A percentile compares a stretch with the other conserved stretches of the same genome.
Evolutionary conservation across 2,888 invertebrate species (phyloP).

Genomic region (Atrina japonica): DNA sequence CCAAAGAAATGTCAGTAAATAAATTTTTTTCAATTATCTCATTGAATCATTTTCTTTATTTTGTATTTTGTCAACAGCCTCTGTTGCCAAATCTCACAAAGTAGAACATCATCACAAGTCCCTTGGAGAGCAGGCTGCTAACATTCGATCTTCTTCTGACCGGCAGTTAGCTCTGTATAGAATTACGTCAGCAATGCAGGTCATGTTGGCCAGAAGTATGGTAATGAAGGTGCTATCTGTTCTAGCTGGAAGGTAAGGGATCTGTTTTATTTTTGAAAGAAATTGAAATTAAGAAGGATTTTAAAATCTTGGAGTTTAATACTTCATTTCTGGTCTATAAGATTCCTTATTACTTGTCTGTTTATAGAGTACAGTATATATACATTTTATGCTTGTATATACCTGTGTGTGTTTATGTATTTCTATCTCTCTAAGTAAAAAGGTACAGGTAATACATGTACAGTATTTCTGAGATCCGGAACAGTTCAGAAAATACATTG

Average conservation of each 20-base stretch:
- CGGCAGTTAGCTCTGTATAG: constrained; percentile 83
- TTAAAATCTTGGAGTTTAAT: background rate
- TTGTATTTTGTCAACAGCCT: constrained; percentile 39
- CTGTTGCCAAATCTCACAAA: constrained; percentile 47
- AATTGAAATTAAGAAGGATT: background rate
- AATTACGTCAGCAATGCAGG: constrained; percentile 82
- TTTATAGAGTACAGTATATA: too few relatives aligned
- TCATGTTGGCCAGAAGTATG: constrained; percentile 83
- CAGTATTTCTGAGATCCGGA: too few relatives aligned
- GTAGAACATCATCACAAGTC: constrained; percentile 68
- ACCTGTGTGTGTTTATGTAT: background rate
- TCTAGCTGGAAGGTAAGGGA: constrained; percentile 81
- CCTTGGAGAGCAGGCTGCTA: constrained; percentile 83
- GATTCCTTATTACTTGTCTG: too few relatives aligned
- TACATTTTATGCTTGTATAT: too few relatives aligned
- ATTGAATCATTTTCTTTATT: too few relatives aligned
- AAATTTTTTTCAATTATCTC: too few relatives aligned
- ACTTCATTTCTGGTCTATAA: background rate
- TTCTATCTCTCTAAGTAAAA: background rate
- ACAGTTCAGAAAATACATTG: too few relatives aligned
- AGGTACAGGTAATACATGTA: background rate
- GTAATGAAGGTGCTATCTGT: constrained; percentile 84
- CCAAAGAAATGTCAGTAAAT: too few relatives aligned
- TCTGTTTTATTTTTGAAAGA: too few relatives aligned
- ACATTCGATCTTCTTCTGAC: constrained; percentile 82